Evolutionary conservation across 2,888 invertebrate species (phyloP).

Genomic region (Nomada lathburiana): DNA sequence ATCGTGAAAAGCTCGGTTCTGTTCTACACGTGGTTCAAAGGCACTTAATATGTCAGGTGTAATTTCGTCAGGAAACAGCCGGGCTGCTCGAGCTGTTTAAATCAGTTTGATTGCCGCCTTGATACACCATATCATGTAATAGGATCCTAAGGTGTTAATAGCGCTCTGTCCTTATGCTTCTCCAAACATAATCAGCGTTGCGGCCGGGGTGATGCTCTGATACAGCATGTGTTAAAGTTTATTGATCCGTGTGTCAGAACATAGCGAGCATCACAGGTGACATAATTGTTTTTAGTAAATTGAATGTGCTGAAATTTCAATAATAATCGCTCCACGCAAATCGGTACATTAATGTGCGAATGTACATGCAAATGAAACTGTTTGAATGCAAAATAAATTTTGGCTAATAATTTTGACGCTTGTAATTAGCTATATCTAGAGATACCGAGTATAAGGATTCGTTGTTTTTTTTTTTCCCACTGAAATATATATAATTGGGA

Average conservation of each 20-base stretch:
- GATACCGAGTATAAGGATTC: no score
- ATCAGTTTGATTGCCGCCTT: conserved; percentile 59
- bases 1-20: no score
- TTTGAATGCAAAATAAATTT: neutral
- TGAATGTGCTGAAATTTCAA: neutral
- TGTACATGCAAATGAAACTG: neutral
- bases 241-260: conserved; percentile 5
- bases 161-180: conserved; percentile 53
- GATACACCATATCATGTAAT: conserved; percentile 53
- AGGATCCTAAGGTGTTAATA: conserved; percentile 60
- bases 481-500: no score
- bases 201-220: conserved; percentile 6
- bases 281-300: conserved; percentile 12
- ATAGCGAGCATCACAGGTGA: no score
- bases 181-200: conserved; percentile 56
- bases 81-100: conserved; percentile 41
- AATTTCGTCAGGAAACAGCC: conserved; percentile 55
- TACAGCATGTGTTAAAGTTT: conserved; percentile 13
- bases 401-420: neutral
- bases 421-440: no score
- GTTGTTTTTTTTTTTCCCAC: no score
- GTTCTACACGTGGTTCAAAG: conserved; percentile 16
- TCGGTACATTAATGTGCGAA: no score
- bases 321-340: neutral
- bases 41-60: conserved; percentile 57